phyloP scores from a whole-genome alignment of 2,113 vertebrate species.

The Platycercus adscitus region DNA sequence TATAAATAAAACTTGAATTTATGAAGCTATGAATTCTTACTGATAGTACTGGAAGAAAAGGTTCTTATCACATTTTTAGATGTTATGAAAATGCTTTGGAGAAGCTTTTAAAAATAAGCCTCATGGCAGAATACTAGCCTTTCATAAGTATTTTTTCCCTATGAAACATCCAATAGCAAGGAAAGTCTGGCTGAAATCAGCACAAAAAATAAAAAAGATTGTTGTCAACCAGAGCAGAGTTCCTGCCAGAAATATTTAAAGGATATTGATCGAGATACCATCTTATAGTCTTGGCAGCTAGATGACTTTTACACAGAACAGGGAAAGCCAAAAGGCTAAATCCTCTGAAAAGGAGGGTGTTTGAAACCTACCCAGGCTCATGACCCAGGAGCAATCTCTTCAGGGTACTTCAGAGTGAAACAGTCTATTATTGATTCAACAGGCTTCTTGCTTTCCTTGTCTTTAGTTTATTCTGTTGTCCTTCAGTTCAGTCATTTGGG shows the following conservation, averaged over 20 bases:
- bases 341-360: constrained; percentile 20
- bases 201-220: neutral
- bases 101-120: neutral
- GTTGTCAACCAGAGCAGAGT: neutral
- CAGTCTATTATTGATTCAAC: constrained; percentile 62
- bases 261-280: constrained; percentile 46
- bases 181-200: constrained; percentile 5
- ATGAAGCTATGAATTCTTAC: neutral
- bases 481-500: constrained; percentile 37
- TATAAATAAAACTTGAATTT: neutral
- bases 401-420: constrained; percentile 31
- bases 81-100: neutral
- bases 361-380: constrained; percentile 32
- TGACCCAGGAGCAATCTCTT: constrained; percentile 36
- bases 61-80: neutral
- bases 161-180: neutral
- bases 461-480: constrained; percentile 32
- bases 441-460: constrained; percentile 35
- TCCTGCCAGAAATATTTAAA: constrained; percentile 54
- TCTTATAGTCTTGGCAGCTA: constrained; percentile 22
- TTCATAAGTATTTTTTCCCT: neutral
- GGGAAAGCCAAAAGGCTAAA: constrained; percentile 57
- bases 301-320: constrained; percentile 11
- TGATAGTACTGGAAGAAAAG: neutral
- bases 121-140: neutral